These are phyloP conservation scores for Drosophila rufa DNA, from an alignment of 1,140 invertebrate species.

Conservation along the genomic window DNA sequence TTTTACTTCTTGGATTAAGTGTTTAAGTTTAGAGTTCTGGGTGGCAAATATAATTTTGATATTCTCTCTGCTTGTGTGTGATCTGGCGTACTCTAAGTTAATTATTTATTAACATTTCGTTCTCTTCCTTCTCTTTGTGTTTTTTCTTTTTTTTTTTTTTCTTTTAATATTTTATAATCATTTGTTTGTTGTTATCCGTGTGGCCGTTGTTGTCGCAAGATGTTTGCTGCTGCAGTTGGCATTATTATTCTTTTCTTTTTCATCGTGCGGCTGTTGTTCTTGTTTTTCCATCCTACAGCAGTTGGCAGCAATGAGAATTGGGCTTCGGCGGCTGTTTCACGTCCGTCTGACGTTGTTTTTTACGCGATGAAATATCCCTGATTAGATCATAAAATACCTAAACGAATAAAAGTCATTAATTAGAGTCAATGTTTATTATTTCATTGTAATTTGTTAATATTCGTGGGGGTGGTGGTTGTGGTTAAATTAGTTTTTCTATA, in stretches of 20 bases:
- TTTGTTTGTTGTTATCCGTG: constrained; percentile 41
- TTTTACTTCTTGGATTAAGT: constrained; percentile 28
- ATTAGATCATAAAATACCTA: constrained; percentile 85
- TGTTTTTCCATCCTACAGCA: constrained; percentile 70
- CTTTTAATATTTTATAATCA: constrained; percentile 20
- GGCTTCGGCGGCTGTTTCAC: constrained; percentile 83
- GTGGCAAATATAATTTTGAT: constrained; percentile 68
- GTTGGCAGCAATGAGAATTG: constrained; percentile 85
- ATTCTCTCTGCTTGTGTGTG: constrained; percentile 24
- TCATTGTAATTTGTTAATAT: constrained; percentile 1
- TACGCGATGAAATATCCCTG: constrained; percentile 85
- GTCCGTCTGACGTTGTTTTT: constrained; percentile 85
- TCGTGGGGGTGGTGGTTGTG: constrained; percentile 11
- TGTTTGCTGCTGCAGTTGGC: constrained; percentile 46
- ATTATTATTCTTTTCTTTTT: constrained; percentile 22
- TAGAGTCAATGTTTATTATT: constrained; percentile 3
- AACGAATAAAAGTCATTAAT: background rate
- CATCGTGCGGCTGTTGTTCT: constrained; percentile 16
- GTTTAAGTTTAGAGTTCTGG: constrained; percentile 23
- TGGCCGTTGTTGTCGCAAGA: constrained; percentile 53
- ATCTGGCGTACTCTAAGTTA: constrained; percentile 38
- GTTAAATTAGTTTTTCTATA: constrained; percentile 45
- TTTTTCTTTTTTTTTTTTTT: constrained; percentile 3
- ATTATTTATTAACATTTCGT: constrained; percentile 46
- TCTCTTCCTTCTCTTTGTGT: constrained; percentile 26